Conservation (phyloP, 2,113 vertebrate genomes). For the Triplophysa dalaica region DNA sequence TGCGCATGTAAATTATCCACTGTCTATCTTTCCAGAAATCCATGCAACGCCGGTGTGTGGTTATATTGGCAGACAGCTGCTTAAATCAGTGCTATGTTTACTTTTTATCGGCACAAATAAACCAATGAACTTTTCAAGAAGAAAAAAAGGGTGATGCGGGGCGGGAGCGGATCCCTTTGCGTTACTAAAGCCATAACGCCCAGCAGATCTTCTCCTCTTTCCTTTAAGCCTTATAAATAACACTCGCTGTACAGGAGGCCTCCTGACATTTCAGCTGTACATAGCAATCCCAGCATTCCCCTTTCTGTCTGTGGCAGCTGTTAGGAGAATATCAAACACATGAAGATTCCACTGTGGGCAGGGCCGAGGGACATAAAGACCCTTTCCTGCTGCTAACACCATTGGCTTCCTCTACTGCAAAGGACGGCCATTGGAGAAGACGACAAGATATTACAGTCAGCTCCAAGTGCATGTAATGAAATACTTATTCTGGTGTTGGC, state of each 20-base stretch:
- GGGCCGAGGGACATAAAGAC: neutral
- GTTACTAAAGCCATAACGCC: constrained; percentile 29
- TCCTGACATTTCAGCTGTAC: constrained; percentile 68
- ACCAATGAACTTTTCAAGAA: constrained; percentile 27
- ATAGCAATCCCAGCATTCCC: constrained; percentile 64
- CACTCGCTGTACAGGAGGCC: constrained; percentile 53
- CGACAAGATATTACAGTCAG: neutral
- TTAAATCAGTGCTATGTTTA: constrained; percentile 34
- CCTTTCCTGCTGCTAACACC: constrained; percentile 28
- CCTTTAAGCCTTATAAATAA: constrained; percentile 62
- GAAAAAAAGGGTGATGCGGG: constrained; percentile 32
- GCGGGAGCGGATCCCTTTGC: constrained; percentile 47
- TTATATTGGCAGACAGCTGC: constrained; percentile 18
- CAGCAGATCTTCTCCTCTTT: constrained; percentile 42
- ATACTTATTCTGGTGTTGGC: constrained; percentile 18
- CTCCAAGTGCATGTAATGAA: constrained; percentile 18
- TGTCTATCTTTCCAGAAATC: constrained; percentile 26
- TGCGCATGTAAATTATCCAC: neutral
- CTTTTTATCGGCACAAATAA: constrained; percentile 33
- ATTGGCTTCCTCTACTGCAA: constrained; percentile 19
- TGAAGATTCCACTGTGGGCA: constrained; percentile 55
- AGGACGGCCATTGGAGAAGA: neutral
- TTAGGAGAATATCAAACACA: constrained; percentile 63
- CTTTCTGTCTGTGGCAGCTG: constrained; percentile 61
- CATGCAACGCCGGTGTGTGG: neutral